Evolutionary conservation across 2,888 invertebrate species (phyloP).

Genomic region (Drosophila atroscutellata): DNA sequence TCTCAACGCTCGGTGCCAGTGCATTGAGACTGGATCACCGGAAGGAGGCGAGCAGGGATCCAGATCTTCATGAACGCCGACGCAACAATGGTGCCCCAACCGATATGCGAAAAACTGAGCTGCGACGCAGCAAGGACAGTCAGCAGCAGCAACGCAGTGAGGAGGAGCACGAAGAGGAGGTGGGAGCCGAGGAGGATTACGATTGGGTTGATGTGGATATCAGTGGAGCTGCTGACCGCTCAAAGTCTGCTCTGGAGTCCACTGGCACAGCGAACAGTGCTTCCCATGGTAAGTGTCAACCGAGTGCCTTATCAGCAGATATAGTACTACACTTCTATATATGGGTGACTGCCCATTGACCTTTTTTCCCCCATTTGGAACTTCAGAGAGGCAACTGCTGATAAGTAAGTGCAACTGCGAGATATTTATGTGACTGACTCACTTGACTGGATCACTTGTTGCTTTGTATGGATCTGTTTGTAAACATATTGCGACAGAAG

Average conservation of each 20-base stretch:
- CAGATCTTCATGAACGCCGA: slow-evolving; percentile 12
- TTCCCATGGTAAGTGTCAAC: slow-evolving; percentile 51
- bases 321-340: neutral
- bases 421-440: slow-evolving; percentile 21
- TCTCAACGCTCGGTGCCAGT: slow-evolving; percentile 34
- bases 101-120: neutral
- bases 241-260: slow-evolving; percentile 22
- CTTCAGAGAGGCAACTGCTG: slow-evolving; percentile 44
- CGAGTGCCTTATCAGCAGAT: slow-evolving; percentile 39
- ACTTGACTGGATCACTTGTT: slow-evolving; percentile 33
- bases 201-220: slow-evolving; percentile 60
- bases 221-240: slow-evolving; percentile 44
- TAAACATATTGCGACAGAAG: slow-evolving; percentile 21
- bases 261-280: slow-evolving; percentile 33
- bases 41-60: slow-evolving; percentile 33
- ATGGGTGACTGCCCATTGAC: slow-evolving; percentile 29
- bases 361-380: slow-evolving; percentile 23
- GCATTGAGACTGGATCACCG: slow-evolving; percentile 48
- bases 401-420: slow-evolving; percentile 38
- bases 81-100: slow-evolving; percentile 21
- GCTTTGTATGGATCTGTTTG: slow-evolving; percentile 15
- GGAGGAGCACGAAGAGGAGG: slow-evolving; percentile 48
- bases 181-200: slow-evolving; percentile 51
- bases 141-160: slow-evolving; percentile 28
- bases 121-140: slow-evolving; percentile 23